phyloP scores from a whole-genome alignment of 2,113 vertebrate species.

The Atherinomorus stipes region DNA sequence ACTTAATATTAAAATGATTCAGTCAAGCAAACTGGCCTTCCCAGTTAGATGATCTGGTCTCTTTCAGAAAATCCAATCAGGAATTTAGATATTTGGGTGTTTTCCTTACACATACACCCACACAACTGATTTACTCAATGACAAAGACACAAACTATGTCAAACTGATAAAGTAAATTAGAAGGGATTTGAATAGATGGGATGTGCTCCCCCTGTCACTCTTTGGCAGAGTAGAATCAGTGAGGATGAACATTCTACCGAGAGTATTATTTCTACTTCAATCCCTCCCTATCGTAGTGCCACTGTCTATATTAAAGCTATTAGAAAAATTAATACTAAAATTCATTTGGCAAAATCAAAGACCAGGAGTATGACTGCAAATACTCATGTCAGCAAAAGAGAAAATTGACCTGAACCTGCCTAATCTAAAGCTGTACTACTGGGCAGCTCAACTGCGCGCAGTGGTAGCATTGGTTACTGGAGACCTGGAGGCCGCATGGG shows the following conservation, averaged over 20 bases:
- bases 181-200: background rate
- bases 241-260: constrained; percentile 37
- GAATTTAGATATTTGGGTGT: no score
- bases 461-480: background rate
- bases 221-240: constrained; percentile 29
- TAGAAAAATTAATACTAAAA: background rate
- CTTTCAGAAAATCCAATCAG: no score
- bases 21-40: background rate
- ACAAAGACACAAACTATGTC: no score
- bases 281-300: background rate
- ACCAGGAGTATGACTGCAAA: background rate
- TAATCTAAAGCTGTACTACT: background rate
- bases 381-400: constrained; percentile 4
- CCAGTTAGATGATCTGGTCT: no score
- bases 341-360: background rate
- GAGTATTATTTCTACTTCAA: constrained; percentile 11
- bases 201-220: background rate
- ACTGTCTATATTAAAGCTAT: constrained; percentile 4
- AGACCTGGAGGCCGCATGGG: background rate
- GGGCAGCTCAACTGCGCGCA: background rate
- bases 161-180: background rate
- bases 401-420: background rate
- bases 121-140: no score
- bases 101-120: no score
- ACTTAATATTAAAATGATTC: background rate